Percentiles rank a stretch among this genome's conserved stretches.
Evolutionary conservation across 2,113 vertebrate species (phyloP).

Genomic region (Puntigrus tetrazona): DNA sequence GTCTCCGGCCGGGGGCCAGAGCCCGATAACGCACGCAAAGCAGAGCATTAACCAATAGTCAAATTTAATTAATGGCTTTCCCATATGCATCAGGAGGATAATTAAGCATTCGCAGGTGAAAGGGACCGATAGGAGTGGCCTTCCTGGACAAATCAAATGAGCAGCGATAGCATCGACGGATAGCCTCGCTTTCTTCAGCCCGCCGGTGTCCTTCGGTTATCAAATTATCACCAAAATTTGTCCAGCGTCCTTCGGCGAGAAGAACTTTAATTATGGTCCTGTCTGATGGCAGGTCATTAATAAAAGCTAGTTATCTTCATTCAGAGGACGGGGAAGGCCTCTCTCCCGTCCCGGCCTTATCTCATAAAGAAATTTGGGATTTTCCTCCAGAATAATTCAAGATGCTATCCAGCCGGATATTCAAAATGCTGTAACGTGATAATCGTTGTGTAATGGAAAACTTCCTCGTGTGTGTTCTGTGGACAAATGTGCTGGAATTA

Average conservation of each 20-base stretch:
- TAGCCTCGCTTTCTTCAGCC: conserved; percentile 62
- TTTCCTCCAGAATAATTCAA: conserved; percentile 84
- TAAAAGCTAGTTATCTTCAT: conserved; percentile 94
- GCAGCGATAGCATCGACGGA: conserved; percentile 88
- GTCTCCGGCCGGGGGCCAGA: conserved; percentile 41
- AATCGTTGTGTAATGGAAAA: conserved; percentile 70
- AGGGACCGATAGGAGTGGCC: conserved; percentile 91
- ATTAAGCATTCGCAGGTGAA: conserved; percentile 99
- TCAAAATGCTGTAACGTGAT: conserved; percentile 72
- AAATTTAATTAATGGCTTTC: conserved; percentile 93
- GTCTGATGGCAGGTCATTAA: conserved; percentile 98
- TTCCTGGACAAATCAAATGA: conserved; percentile 85
- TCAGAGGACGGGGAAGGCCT: conserved; percentile 80
- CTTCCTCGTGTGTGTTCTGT: conserved; percentile 61
- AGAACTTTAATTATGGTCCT: conserved; percentile 92
- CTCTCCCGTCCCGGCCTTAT: conserved; percentile 84
- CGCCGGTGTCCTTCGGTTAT: conserved; percentile 85
- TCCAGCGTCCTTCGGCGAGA: conserved; percentile 83
- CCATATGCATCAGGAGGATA: conserved; percentile 89
- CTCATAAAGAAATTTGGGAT: conserved; percentile 93
- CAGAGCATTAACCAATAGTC: conserved; percentile 81
- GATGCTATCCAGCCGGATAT: conserved; percentile 82
- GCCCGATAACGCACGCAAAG: conserved; percentile 73
- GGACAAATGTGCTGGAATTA: conserved; percentile 78
- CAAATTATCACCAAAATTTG: conserved; percentile 98